Evolutionary conservation across 2,888 invertebrate genomes (phyloP), one percentile per base, ranked within the genome.

Genomic region (Hypolimnas misippus): DNA sequence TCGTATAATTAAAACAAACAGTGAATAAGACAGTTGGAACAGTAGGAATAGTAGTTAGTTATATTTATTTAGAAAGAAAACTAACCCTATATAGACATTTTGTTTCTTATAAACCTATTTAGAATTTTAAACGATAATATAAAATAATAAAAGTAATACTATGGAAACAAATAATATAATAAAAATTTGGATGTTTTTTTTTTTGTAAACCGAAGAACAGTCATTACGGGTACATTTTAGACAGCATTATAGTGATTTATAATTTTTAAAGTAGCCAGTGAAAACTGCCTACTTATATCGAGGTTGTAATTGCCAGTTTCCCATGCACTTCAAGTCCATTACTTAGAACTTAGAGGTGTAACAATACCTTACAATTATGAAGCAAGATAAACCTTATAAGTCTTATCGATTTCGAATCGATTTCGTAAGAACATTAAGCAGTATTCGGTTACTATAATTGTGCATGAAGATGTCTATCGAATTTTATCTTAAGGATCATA

Each of bases 391-490:
- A 52, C 52, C 42, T 40, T 42, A 52, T 38, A 29, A 21, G 49
- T 31, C 40, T 52, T 59, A 59, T 52, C 58, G 40, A 51, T 21
- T 52, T n/a, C 33, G 21, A 59, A 59, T 59, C 21, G 52, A 46
- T 52, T 59, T 59, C 52, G 44, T 59, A 59, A 59, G 52, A 21
- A 10, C 16, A 44, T 59, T 52, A 59, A 14, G 52, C 29, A 40
- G 25, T 44, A 58, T 59, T 52, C 42, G 40, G 58, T 52, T 59
- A 52, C 33, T 51, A 33, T 57, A 40, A 57, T 57, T 58, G 68
- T 60, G 51, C 66, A 53, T 58, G 55, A 54, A 65, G 63, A 67
- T 66, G 57, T 53, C 50, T 65, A 67, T 65, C 66, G 44, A 63
- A 8, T 59, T 40, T 35, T 63, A 66, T 63, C 63, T 40, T 33